A percentile compares a stretch with the other conserved stretches of the same genome.
Conservation (phyloP, 2,888 invertebrate genomes). For the Caenorhabditis japonica region DNA sequence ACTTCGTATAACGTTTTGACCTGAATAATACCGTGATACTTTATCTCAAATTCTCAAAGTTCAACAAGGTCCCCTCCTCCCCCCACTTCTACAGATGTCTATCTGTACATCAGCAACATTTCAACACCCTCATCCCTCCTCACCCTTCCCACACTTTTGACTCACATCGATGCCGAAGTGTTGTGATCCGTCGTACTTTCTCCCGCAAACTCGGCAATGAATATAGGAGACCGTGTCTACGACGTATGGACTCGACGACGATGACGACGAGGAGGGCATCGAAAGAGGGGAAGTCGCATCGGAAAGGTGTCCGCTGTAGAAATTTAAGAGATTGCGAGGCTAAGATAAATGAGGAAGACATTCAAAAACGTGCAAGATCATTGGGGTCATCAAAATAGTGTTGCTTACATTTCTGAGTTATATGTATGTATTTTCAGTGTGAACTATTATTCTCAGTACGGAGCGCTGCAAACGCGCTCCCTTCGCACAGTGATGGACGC, state of each 20-base stretch:
- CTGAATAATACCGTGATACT: no score
- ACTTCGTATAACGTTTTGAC: no score
- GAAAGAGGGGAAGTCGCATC: slow-evolving; percentile 35
- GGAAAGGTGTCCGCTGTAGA: slow-evolving; percentile 27
- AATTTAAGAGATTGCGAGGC: slow-evolving; percentile 1
- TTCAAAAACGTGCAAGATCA: slow-evolving; percentile 6
- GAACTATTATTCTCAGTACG: no score
- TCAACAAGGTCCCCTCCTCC: no score
- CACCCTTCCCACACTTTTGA: neutral
- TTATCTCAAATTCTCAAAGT: no score
- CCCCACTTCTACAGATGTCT: no score
- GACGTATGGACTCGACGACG: slow-evolving; percentile 24
- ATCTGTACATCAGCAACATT: slow-evolving; percentile 38
- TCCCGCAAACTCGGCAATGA: slow-evolving; percentile 47
- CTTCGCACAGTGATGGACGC: no score
- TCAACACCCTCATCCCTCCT: neutral
- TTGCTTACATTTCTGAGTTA: neutral
- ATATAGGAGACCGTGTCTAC: slow-evolving; percentile 15
- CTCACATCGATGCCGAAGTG: slow-evolving; percentile 54
- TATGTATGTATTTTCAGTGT: no score
- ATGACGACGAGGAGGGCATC: slow-evolving; percentile 26
- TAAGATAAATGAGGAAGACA: neutral
- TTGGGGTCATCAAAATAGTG: neutral
- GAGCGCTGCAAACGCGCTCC: no score
- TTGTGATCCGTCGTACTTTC: slow-evolving; percentile 52